These are phyloP conservation scores for Cisticola juncidis DNA, from an alignment of 2,113 vertebrate species.

Conservation along the genomic window DNA sequence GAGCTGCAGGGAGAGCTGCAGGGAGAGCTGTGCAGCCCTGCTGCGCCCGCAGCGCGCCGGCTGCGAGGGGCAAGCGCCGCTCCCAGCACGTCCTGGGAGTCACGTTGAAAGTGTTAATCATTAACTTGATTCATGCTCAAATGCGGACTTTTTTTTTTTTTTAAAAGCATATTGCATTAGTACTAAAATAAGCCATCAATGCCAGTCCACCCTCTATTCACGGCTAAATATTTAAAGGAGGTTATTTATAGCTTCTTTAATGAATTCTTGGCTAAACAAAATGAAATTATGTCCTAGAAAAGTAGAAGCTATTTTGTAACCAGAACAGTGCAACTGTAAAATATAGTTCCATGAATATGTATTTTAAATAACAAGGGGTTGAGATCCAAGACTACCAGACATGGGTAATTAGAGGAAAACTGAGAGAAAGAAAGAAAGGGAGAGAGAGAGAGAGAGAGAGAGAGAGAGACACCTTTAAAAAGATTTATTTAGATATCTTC, in stretches of 20 bases:
- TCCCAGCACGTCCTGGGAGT: conserved; percentile 24
- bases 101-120: conserved; percentile 65
- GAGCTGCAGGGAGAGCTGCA: background rate
- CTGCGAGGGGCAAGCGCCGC: background rate
- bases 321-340: conserved; percentile 76
- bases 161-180: conserved; percentile 70
- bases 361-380: conserved; percentile 74
- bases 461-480: conserved; percentile 39
- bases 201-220: conserved; percentile 80
- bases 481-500: conserved; percentile 63
- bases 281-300: conserved; percentile 82
- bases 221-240: conserved; percentile 78
- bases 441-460: background rate
- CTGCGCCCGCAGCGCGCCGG: accelerated
- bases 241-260: conserved; percentile 81
- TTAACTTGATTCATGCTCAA: conserved; percentile 72
- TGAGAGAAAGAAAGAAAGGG: background rate
- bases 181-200: conserved; percentile 78
- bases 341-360: conserved; percentile 76
- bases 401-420: conserved; percentile 64
- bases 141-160: conserved; percentile 48
- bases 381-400: conserved; percentile 63
- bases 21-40: background rate
- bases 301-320: conserved; percentile 79
- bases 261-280: conserved; percentile 82